A percentile compares a stretch with the other conserved stretches of the same genome.
Evolutionary conservation across 37 sponge, comb jelly and placozoan genomes (phyloP).

Genomic region (Lycopodina hypogea): DNA sequence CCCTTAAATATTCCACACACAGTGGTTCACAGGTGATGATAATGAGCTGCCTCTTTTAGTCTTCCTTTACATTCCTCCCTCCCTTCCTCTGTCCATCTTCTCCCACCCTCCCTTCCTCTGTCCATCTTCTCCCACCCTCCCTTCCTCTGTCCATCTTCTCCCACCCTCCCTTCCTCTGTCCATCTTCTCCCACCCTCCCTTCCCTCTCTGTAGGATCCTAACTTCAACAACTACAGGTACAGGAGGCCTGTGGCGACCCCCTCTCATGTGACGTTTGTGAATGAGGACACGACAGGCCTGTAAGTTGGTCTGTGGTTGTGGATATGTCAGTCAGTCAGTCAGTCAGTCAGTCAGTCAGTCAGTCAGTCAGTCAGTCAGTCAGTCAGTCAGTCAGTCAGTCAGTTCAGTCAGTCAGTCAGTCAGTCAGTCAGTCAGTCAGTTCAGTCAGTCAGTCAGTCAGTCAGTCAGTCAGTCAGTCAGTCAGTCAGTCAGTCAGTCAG

Average conservation of each 20-base stretch:
- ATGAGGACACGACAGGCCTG: slow-evolving; percentile 41
- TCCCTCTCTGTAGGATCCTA: slow-evolving; percentile 43
- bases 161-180: neutral
- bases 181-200: too few relatives aligned
- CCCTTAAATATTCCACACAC: too few relatives aligned
- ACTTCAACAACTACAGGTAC: slow-evolving; percentile 43
- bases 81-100: neutral
- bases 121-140: too few relatives aligned
- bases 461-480: neutral
- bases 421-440: too few relatives aligned
- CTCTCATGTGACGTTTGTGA: slow-evolving; percentile 24
- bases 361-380: neutral
- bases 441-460: neutral
- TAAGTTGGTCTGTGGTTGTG: slow-evolving; percentile 58
- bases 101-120: too few relatives aligned
- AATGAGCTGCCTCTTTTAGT: too few relatives aligned
- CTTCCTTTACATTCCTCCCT: too few relatives aligned
- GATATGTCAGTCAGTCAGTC: slow-evolving; percentile 45
- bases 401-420: too few relatives aligned
- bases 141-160: too few relatives aligned
- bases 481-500: too few relatives aligned
- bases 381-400: too few relatives aligned
- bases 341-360: slow-evolving; percentile 56
- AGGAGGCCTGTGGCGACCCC: slow-evolving; percentile 64
- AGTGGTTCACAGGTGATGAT: too few relatives aligned